A percentile compares a stretch with the other conserved stretches of the same genome.
Conservation (phyloP, 2,888 invertebrate genomes). For the Stenoptilia bipunctidactyla region DNA sequence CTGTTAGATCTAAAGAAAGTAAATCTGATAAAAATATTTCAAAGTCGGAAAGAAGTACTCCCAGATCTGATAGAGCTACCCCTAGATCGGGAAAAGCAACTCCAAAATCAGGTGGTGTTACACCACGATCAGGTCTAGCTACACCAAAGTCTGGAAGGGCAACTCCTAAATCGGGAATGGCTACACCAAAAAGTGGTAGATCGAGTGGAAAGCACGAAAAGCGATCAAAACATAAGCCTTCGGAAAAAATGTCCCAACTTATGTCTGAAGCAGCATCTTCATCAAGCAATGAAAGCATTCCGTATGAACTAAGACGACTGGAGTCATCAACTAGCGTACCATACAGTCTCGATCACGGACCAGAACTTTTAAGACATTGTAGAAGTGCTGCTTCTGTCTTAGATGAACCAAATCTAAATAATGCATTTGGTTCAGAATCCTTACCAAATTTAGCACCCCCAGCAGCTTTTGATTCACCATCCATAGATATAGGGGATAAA, state of each 20-base stretch:
- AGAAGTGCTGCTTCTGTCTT: slow-evolving; percentile 70
- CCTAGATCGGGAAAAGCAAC: slow-evolving; percentile 59
- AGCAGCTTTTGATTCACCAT: slow-evolving; percentile 71
- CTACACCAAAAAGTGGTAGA: slow-evolving; percentile 72
- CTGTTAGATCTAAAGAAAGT: slow-evolving; percentile 59
- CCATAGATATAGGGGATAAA: slow-evolving; percentile 60
- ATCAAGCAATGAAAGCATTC: slow-evolving; percentile 71
- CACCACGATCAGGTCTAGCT: slow-evolving; percentile 53
- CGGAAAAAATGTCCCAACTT: slow-evolving; percentile 64
- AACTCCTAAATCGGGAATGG: slow-evolving; percentile 54
- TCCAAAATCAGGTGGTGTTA: slow-evolving; percentile 52
- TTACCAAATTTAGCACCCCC: slow-evolving; percentile 79
- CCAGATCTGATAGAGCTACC: slow-evolving; percentile 53
- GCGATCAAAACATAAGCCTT: slow-evolving; percentile 57
- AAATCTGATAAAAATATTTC: slow-evolving; percentile 60
- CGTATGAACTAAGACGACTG: slow-evolving; percentile 56
- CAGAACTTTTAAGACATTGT: slow-evolving; percentile 64
- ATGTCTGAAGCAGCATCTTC: slow-evolving; percentile 72
- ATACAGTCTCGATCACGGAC: slow-evolving; percentile 69
- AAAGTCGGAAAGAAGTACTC: slow-evolving; percentile 60
- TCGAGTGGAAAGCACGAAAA: slow-evolving; percentile 62
- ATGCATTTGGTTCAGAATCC: slow-evolving; percentile 75
- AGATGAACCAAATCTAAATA: slow-evolving; percentile 67
- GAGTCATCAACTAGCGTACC: slow-evolving; percentile 76
- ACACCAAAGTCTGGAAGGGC: slow-evolving; percentile 57